Conservation (phyloP, 2,888 invertebrate species). For the Ditylenchus weischeri region DNA sequence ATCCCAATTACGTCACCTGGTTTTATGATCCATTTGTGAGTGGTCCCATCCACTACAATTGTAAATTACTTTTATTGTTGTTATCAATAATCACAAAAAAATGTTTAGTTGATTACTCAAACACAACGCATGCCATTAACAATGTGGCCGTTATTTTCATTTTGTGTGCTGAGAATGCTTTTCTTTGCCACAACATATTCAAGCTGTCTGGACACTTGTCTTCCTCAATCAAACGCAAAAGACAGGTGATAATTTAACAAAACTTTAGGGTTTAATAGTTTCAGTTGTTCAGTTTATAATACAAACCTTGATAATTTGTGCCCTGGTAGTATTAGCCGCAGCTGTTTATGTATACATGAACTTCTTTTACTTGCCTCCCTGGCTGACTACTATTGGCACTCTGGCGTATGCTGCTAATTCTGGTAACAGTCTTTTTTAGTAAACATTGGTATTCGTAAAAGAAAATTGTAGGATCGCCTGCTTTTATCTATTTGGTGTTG, state of each 20-base stretch:
- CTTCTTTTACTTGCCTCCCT: conserved; percentile 1
- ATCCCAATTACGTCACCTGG: conserved; percentile 6
- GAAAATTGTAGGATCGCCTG: background rate
- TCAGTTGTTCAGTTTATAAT: conserved; percentile 1
- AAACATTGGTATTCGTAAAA: background rate
- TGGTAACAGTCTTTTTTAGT: background rate
- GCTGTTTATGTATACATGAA: conserved; percentile 8
- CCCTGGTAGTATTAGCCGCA: background rate
- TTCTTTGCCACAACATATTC: conserved; percentile 1
- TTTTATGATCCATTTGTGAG: conserved; percentile 5
- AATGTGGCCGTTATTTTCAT: background rate
- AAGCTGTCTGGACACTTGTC: conserved; percentile 1
- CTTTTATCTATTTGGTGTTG: conserved; percentile 4
- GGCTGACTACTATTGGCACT: conserved; percentile 1
- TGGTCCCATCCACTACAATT: background rate
- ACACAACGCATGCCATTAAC: background rate
- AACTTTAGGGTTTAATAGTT: background rate
- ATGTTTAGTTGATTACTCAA: background rate
- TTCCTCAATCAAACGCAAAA: background rate
- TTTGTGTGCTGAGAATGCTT: background rate
- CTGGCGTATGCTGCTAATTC: conserved; percentile 6
- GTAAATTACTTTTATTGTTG: too few relatives aligned
- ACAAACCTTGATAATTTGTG: conserved; percentile 2
- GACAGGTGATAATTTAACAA: background rate
- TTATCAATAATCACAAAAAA: too few relatives aligned